Evolutionary conservation across 2,888 invertebrate species (phyloP).

Genomic region (Zhengitettix transpicula): DNA sequence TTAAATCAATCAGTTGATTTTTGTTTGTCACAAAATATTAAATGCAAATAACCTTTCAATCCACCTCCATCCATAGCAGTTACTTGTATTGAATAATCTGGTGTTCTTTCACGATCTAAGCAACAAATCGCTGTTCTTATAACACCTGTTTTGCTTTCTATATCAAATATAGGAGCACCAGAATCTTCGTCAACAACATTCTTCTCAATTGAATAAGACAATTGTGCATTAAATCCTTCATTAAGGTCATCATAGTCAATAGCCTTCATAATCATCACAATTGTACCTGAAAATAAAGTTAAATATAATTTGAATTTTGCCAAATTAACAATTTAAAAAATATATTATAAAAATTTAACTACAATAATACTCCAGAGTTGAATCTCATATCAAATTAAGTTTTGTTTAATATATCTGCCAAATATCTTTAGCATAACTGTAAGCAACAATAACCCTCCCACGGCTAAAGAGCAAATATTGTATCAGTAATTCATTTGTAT

Average conservation of each 20-base stretch:
- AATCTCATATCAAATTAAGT: too few species aligned
- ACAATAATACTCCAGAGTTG: too few species aligned
- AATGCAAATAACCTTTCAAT: constrained; percentile 23
- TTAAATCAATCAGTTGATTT: too few species aligned
- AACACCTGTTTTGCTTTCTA: constrained; percentile 33
- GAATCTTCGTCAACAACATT: constrained; percentile 35
- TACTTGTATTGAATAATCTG: constrained; percentile 32
- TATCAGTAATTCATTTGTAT: too few species aligned
- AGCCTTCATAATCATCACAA: constrained; percentile 38
- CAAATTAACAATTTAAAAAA: too few species aligned
- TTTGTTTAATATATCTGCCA: too few species aligned
- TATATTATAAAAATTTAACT: too few species aligned
- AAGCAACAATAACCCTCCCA: too few species aligned
- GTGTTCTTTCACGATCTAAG: constrained; percentile 31
- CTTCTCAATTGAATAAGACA: constrained; percentile 36
- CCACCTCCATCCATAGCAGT: constrained; percentile 32
- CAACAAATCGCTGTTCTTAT: constrained; percentile 32
- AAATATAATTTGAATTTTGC: too few species aligned
- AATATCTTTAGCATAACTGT: too few species aligned
- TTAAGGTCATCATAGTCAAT: constrained; percentile 37
- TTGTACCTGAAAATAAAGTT: constrained; percentile 23
- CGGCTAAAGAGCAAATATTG: too few species aligned
- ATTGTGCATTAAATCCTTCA: constrained; percentile 36
- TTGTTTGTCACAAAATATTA: too few species aligned
- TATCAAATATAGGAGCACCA: constrained; percentile 33